Evolutionary conservation across 2,888 invertebrate genomes (phyloP), one percentile per base, ranked within the genome.

Genomic region (Cosmorhoe ocellata): DNA sequence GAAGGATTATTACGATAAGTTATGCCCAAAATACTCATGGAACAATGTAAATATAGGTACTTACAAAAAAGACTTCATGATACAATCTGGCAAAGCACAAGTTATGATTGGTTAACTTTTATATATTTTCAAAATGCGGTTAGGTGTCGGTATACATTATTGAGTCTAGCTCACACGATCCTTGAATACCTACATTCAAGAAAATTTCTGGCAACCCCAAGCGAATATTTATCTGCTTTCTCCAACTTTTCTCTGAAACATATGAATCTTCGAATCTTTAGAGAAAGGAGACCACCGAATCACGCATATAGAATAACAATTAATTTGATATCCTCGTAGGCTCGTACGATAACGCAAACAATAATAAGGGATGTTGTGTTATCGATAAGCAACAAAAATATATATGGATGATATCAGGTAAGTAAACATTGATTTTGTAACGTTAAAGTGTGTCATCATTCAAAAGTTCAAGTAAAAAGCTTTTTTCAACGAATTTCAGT

Each of bases 261-360:
- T 59, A 62, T 53, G 64, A 67, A 69, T 69, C 63, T 64, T 64
- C 63, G 66, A 74, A 74, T 78, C 74, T 81, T 72, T 56, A 63
- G 79, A 79, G 84, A 86, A 84, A 86, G 85, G 84, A 65, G 83
- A 74, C 71, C 79, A 67, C 46, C 51, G 55, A 49, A 51, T 58
- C 55, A 56, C 61, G 76, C 64, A 68, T 63, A 59, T 69, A 58
- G 85, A 84, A 86, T 86, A 72, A 73, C 76, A 84, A 86, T 79
- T 63, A 69, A 72, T 72, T 73, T 71, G 67, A 76, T 80, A 81
- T 84, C 82, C 81, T 82, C 76, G 50, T 72, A 67, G 64, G 56
- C 81, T 82, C 76, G 50, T 72, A 67, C 65, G 57, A 56, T 56
- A 58, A 57, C 53, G 44, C 56, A 58, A 50, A 49, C 33, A 22